Conservation (phyloP, 2,888 invertebrate genomes). For the Matsumyia berberina region DNA sequence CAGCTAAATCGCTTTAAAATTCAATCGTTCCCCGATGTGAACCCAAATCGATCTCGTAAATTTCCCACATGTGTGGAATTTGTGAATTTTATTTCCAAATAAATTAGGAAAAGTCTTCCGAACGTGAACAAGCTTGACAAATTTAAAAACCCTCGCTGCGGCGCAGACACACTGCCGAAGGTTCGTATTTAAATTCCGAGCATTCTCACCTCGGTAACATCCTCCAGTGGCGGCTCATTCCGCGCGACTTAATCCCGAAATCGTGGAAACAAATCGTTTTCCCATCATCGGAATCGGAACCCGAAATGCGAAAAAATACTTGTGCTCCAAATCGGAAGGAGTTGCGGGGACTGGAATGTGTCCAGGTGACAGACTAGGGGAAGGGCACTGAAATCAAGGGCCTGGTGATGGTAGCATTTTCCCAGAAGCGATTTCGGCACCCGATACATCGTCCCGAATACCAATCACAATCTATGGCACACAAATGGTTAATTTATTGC, state of each 20-base stretch:
- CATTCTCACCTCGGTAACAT: slow-evolving; percentile 56
- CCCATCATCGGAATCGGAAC: slow-evolving; percentile 28
- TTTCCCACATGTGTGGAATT: slow-evolving; percentile 75
- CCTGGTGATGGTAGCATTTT: slow-evolving; percentile 46
- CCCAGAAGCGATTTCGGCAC: slow-evolving; percentile 74
- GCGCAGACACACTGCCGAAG: background rate
- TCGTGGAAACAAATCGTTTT: slow-evolving; percentile 65
- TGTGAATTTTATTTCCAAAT: slow-evolving; percentile 67
- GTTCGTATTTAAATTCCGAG: slow-evolving; percentile 67
- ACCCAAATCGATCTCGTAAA: slow-evolving; percentile 75
- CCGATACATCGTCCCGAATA: slow-evolving; percentile 71
- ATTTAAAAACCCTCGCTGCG: slow-evolving; percentile 32
- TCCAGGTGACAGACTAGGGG: slow-evolving; percentile 20
- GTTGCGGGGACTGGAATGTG: slow-evolving; percentile 45
- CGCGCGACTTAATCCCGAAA: slow-evolving; percentile 68
- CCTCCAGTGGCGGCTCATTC: slow-evolving; percentile 52
- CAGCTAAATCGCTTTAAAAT: slow-evolving; percentile 69
- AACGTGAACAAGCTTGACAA: slow-evolving; percentile 65
- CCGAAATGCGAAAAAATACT: slow-evolving; percentile 12
- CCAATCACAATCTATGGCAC: slow-evolving; percentile 71
- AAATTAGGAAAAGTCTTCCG: slow-evolving; percentile 64
- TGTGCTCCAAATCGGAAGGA: slow-evolving; percentile 60
- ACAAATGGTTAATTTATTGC: slow-evolving; percentile 75
- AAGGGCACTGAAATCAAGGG: slow-evolving; percentile 62
- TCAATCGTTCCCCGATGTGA: slow-evolving; percentile 72